These are phyloP conservation scores for Neogobius melanostomus DNA, from an alignment of 2,113 vertebrate genomes.

Conservation along the genomic window DNA sequence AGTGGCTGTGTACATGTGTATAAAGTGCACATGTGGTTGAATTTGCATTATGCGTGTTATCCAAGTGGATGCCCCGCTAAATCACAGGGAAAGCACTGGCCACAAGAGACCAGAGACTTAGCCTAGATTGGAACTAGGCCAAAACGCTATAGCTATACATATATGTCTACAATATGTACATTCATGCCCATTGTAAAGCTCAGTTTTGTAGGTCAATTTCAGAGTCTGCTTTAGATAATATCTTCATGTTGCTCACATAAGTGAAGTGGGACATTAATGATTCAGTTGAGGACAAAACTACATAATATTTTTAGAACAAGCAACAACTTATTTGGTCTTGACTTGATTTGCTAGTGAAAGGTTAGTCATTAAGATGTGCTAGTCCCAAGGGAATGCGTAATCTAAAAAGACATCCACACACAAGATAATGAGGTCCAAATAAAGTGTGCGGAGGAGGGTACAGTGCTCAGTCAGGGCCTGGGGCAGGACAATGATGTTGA, in stretches of 20 bases:
- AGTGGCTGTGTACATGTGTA: conserved; percentile 7
- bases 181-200: conserved; percentile 8
- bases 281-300: neutral
- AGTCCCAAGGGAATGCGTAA: neutral
- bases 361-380: neutral
- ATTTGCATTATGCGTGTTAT: neutral
- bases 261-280: conserved; percentile 25
- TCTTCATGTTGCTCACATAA: conserved; percentile 28
- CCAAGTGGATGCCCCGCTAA: conserved; percentile 9
- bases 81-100: conserved; percentile 18
- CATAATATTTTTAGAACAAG: neutral
- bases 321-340: neutral
- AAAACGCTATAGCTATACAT: conserved; percentile 2
- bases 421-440: neutral
- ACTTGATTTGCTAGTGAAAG: neutral
- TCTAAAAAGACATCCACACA: neutral
- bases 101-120: conserved; percentile 10
- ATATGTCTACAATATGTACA: neutral
- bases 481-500: conserved; percentile 6
- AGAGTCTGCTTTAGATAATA: conserved; percentile 24
- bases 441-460: neutral
- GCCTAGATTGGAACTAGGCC: conserved; percentile 26
- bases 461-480: conserved; percentile 2
- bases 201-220: conserved; percentile 22
- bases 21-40: too few species aligned